These are phyloP conservation scores for Chamaetylas fuelleborni DNA, from an alignment of 2,113 vertebrate genomes.

Conservation along the genomic window DNA sequence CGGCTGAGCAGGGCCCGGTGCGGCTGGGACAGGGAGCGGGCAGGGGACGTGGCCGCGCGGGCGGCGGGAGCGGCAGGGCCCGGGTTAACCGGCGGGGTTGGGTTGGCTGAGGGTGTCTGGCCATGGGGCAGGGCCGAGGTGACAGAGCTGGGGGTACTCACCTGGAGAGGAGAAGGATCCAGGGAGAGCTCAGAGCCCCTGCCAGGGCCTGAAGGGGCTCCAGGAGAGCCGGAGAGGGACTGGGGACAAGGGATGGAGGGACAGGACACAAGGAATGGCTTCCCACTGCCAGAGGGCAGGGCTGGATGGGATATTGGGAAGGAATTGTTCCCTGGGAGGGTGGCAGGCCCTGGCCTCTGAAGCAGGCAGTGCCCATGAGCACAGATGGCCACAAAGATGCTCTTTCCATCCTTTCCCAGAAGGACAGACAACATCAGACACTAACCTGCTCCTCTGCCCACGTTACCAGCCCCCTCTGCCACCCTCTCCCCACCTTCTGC, in stretches of 20 bases:
- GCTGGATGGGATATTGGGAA: fast-evolving
- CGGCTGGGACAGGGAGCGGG: too few relatives aligned
- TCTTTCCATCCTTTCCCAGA: neutral
- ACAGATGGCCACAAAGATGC: neutral
- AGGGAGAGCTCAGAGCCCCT: neutral
- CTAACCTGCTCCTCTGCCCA: neutral
- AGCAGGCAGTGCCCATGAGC: neutral
- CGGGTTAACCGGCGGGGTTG: too few relatives aligned
- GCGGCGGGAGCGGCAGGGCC: too few relatives aligned
- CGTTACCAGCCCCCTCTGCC: too few relatives aligned
- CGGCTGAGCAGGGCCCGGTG: too few relatives aligned
- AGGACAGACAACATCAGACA: neutral
- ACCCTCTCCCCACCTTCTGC: neutral
- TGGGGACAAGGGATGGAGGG: neutral
- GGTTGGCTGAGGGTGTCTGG: too few relatives aligned
- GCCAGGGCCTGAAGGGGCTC: fast-evolving
- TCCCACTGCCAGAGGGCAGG: too few relatives aligned
- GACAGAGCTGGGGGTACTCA: too few relatives aligned
- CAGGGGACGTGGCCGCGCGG: too few relatives aligned
- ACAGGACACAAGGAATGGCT: too few relatives aligned
- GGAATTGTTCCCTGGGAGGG: fast-evolving
- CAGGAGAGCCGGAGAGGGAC: neutral
- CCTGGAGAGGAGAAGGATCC: neutral
- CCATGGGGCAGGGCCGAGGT: too few relatives aligned
- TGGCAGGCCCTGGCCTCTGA: neutral